phyloP scores from a whole-genome alignment of 2,113 vertebrate genomes.

The Tor tambroides region DNA sequence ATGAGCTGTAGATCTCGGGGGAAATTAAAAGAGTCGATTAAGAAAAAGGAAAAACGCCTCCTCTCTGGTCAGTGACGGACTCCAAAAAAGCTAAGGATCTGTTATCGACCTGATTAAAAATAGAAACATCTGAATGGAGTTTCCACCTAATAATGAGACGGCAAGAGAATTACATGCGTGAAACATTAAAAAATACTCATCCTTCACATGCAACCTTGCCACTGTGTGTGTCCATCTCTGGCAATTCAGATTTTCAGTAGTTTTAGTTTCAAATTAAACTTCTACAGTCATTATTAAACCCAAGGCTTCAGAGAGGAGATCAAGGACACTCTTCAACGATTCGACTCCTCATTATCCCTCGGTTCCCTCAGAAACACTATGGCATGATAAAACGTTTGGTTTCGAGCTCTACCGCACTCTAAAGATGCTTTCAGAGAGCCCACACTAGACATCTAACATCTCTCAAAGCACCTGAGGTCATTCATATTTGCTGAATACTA shows the following conservation, averaged over 20 bases:
- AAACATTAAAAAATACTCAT: not conserved
- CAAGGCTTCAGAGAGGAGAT: not conserved
- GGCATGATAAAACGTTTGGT: constrained; percentile 18
- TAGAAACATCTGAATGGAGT: constrained; percentile 8
- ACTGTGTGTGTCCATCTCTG: not conserved
- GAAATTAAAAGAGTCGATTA: constrained; percentile 56
- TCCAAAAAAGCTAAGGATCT: constrained; percentile 36
- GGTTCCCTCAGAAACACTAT: not conserved
- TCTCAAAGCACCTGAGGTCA: constrained; percentile 22
- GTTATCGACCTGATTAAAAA: constrained; percentile 50
- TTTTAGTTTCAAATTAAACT: constrained; percentile 5
- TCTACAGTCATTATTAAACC: not conserved
- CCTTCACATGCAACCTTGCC: not conserved
- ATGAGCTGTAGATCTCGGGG: constrained; percentile 34
- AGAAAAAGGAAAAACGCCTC: constrained; percentile 15
- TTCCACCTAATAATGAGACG: not conserved
- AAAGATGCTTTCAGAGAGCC: not conserved
- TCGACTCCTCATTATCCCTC: constrained; percentile 23
- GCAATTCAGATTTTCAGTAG: constrained; percentile 19
- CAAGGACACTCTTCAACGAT: constrained; percentile 22
- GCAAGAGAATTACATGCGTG: not conserved
- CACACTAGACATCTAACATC: not conserved
- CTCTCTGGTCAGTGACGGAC: constrained; percentile 29
- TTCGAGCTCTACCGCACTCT: constrained; percentile 5
- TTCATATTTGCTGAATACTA: constrained; percentile 33